phyloP scores from a whole-genome alignment of 2,888 invertebrate genomes.

The Microplitis deprimator region DNA sequence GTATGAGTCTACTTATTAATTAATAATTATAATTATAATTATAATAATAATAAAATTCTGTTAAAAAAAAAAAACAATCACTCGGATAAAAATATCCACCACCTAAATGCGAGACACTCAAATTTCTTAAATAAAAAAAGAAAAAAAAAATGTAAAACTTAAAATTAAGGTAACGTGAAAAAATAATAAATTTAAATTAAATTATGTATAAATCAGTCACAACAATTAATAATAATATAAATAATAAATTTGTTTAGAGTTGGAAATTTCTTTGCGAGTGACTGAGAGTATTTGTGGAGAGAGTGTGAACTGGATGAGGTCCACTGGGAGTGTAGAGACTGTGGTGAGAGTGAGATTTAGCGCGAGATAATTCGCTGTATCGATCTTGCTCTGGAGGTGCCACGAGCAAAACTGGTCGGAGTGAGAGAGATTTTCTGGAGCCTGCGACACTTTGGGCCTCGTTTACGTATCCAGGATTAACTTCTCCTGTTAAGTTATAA shows the following conservation, averaged over 20 bases:
- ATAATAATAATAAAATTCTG: background rate
- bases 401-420: conserved; percentile 89
- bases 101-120: background rate
- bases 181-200: background rate
- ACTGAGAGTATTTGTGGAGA: conserved; percentile 68
- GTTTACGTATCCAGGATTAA: conserved; percentile 89
- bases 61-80: background rate
- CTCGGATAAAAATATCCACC: background rate
- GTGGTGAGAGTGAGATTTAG: conserved; percentile 69
- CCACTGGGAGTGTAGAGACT: conserved; percentile 67
- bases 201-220: background rate
- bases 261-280: conserved; percentile 69
- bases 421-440: conserved; percentile 87
- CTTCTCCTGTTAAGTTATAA: conserved; percentile 79
- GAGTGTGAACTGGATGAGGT: conserved; percentile 66
- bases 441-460: conserved; percentile 89
- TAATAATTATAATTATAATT: background rate
- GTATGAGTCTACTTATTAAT: too few species aligned
- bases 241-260: conserved; percentile 44
- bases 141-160: conserved; percentile 16
- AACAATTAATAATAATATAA: background rate
- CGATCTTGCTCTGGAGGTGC: conserved; percentile 75
- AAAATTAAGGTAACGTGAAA: conserved; percentile 4
- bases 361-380: conserved; percentile 68
- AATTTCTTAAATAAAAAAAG: background rate